A percentile compares a stretch with the other conserved stretches of the same genome.
Evolutionary conservation across 2,113 vertebrate species (phyloP).

Genomic region (Bothrops jararaca): DNA sequence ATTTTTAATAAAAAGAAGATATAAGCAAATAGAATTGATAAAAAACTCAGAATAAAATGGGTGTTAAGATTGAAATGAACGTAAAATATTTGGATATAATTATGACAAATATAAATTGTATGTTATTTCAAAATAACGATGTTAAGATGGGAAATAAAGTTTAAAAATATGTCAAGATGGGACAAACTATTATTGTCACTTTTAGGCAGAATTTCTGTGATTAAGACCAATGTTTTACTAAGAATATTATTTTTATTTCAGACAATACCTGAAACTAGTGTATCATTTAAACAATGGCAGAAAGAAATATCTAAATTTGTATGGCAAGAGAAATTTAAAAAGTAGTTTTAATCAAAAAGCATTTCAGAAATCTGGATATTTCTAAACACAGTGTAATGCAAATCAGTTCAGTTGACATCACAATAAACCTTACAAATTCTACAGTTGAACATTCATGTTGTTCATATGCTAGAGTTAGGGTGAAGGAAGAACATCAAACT

Average conservation of each 20-base stretch:
- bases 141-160: too few relatives aligned
- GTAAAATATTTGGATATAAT: too few relatives aligned
- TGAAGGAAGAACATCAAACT: not conserved
- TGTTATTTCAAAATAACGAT: too few relatives aligned
- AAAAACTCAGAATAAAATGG: too few relatives aligned
- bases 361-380: not conserved
- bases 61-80: too few relatives aligned
- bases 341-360: not conserved
- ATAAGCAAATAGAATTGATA: too few relatives aligned
- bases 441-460: not conserved
- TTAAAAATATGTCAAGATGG: too few relatives aligned
- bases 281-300: not conserved
- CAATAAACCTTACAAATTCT: not conserved
- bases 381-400: not conserved
- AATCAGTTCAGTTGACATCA: not conserved
- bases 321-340: not conserved
- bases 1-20: too few relatives aligned
- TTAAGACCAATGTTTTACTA: too few relatives aligned
- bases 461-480: not conserved
- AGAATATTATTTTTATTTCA: not conserved
- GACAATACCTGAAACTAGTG: not conserved
- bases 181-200: too few relatives aligned
- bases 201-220: too few relatives aligned
- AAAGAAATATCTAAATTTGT: not conserved
- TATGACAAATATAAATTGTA: too few relatives aligned